Base-by-base conservation (phyloP, 1,140 invertebrate species). In the Monomorium pharaonis region DNA sequence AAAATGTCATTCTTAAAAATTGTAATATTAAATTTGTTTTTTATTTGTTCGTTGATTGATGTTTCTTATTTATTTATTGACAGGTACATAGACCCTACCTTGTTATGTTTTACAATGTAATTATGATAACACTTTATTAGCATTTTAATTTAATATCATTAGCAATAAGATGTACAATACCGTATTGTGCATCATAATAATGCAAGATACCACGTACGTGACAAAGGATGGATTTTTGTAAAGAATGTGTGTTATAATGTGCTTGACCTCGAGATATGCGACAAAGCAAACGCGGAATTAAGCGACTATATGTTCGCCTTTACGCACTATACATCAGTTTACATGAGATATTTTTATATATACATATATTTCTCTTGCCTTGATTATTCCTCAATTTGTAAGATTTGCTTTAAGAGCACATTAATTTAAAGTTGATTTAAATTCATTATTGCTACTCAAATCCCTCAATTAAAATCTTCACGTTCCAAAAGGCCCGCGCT, bases 321-420 rank as follows among this genome's bases (percentile, higher is more conserved):
- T 65, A 78, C 16, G 3, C 16, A 42, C 33, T 5, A 5, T 4
- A 4, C 9, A 42, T 63, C 16, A 10, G 18, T 37, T 78, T 65
- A 16, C n/a, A 7, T 21, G 18, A 37, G 21, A 37, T 37, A 80
- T 67, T 49, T 42, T 72, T 47, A 21, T 44, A 44, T n/a, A 3
- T 44, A 18, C 9, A 6, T n/a, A 21, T 54, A n/a, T 44, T 24
- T 80, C 16, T 14, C 47, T 49, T 4, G 44, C 14, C 27, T 44
- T 10, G 65, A 70, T 70, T 51, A 44, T 72, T 81, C 49, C 78
- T 81, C 78, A 56, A 81, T 72, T 51, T 33, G 14, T 37, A 9
- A 18, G 33, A 24, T 80, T 4, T 9, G 37, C 1, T 33, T 67
- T 27, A 30, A 10, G 24, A 10, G 18, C 9, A 24, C 16, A 21